Conservation (phyloP, 2,113 vertebrate genomes). For the Tylochromis polylepis region DNA sequence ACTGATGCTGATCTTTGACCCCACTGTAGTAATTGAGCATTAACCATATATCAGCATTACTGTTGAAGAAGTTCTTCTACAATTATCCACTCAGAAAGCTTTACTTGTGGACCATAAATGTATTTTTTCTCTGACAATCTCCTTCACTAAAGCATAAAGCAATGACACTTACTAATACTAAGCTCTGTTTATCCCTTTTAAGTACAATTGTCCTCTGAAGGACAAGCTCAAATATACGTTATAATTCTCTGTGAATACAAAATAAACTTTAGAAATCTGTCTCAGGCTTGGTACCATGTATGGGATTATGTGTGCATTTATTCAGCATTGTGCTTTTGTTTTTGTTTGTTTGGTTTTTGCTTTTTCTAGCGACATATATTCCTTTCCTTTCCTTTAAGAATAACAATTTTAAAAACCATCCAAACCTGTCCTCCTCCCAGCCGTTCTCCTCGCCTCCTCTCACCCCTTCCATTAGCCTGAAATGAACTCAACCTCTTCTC, state of each 20-base stretch:
- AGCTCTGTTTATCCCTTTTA: background rate
- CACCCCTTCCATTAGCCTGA: constrained; percentile 11
- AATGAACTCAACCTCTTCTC: constrained; percentile 27
- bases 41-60: background rate
- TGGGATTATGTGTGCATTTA: background rate
- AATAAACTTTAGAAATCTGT: background rate
- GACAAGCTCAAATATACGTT: constrained; percentile 11
- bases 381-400: background rate
- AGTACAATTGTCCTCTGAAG: constrained; percentile 1
- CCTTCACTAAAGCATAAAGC: background rate
- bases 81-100: background rate
- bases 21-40: background rate
- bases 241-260: background rate
- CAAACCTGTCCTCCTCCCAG: background rate
- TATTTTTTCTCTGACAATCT: background rate
- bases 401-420: background rate
- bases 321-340: background rate
- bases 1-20: background rate
- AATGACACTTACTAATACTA: background rate
- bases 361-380: background rate
- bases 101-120: background rate
- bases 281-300: background rate
- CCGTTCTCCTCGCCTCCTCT: background rate
- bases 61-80: background rate
- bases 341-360: background rate